These are phyloP conservation scores for Chloroclystis v-ata DNA, from an alignment of 2,888 invertebrate genomes.

Conservation along the genomic window DNA sequence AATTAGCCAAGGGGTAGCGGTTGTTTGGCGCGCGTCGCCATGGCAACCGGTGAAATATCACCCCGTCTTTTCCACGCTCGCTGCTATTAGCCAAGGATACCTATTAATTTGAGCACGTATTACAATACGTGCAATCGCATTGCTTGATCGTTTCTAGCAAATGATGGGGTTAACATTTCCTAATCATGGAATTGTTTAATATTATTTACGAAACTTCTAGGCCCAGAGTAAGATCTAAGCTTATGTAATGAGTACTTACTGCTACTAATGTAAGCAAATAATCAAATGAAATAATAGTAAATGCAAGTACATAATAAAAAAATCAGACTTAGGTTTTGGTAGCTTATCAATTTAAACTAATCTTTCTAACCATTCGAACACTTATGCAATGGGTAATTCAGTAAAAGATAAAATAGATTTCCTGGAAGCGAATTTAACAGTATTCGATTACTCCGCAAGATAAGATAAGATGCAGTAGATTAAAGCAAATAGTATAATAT, in stretches of 20 bases:
- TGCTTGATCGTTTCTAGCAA: conserved; percentile 23
- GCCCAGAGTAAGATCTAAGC: too few relatives aligned
- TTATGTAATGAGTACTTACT: too few relatives aligned
- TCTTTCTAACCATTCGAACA: neutral
- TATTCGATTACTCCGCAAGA: neutral
- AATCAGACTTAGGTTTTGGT: too few relatives aligned
- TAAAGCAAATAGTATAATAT: neutral
- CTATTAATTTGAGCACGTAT: conserved; percentile 56
- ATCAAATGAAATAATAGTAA: too few relatives aligned
- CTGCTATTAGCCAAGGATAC: conserved; percentile 67
- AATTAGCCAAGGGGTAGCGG: conserved; percentile 20
- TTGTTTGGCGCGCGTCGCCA: conserved; percentile 68
- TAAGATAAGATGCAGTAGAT: neutral
- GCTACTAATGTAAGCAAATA: too few relatives aligned
- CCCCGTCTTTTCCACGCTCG: conserved; percentile 60
- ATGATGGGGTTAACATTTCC: conserved; percentile 31
- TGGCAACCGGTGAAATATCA: conserved; percentile 69
- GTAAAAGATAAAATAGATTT: neutral
- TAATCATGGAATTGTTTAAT: conserved; percentile 20
- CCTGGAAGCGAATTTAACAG: neutral
- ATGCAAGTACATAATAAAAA: too few relatives aligned
- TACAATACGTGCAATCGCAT: conserved; percentile 40
- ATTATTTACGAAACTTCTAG: too few relatives aligned
- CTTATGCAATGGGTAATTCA: neutral
- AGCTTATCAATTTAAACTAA: neutral